Conservation (phyloP, 2,797 vertebrate species). For the Bovichtus variegatus region DNA sequence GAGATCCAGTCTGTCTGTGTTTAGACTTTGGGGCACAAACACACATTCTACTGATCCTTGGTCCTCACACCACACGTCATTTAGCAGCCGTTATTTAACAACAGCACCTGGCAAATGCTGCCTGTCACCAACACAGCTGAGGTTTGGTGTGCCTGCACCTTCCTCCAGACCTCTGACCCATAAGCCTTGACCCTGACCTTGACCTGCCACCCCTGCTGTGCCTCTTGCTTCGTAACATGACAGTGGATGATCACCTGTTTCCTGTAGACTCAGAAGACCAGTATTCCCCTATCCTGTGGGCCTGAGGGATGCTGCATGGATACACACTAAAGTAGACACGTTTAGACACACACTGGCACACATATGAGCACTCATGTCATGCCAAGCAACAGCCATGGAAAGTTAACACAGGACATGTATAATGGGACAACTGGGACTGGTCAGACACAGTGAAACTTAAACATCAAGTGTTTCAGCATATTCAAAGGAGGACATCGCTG, state of each 20-base stretch:
- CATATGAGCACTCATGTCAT: neutral
- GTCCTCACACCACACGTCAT: neutral
- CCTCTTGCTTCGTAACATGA: conserved; percentile 14
- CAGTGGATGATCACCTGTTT: conserved; percentile 48
- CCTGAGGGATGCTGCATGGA: neutral
- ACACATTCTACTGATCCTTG: neutral
- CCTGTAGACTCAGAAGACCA: conserved; percentile 31
- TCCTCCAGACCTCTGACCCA: conserved; percentile 34
- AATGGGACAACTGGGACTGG: conserved; percentile 9
- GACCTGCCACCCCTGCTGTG: conserved; percentile 1
- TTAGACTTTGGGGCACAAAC: neutral
- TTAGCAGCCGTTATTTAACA: conserved; percentile 24
- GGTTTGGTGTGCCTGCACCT: conserved; percentile 27
- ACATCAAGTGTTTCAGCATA: neutral
- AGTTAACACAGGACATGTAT: conserved; percentile 30
- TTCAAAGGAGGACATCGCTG: neutral
- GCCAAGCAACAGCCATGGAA: neutral
- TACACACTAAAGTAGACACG: neutral
- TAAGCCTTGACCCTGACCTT: conserved; percentile 40
- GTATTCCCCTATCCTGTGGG: conserved; percentile 26
- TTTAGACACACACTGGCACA: neutral
- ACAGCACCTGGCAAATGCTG: conserved; percentile 26
- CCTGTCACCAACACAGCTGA: conserved; percentile 33
- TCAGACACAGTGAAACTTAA: conserved; percentile 10
- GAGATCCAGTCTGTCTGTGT: neutral